Evolutionary conservation across 2,797 vertebrate genomes (phyloP).

Genomic region (Halcyon chelicuti): DNA sequence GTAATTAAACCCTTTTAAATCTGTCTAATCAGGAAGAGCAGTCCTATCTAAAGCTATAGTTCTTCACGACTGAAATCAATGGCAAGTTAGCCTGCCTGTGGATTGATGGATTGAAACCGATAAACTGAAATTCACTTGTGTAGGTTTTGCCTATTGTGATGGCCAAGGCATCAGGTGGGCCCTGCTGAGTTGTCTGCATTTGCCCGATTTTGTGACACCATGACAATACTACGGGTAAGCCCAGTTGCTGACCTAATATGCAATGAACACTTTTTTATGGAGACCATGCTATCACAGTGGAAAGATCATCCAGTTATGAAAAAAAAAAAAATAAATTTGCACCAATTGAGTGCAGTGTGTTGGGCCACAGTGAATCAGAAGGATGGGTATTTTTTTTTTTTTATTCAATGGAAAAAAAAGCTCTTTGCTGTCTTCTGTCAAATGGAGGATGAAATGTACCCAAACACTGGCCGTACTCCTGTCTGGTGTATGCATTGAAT

Average conservation of each 20-base stretch:
- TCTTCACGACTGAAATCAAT: not conserved
- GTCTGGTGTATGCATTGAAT: fast-evolving
- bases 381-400: not conserved
- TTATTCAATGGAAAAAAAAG: not conserved
- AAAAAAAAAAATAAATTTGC: not conserved
- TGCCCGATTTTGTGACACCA: not conserved
- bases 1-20: conserved; percentile 54
- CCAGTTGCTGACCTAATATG: not conserved
- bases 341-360: not conserved
- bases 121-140: not conserved
- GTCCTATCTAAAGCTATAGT: not conserved
- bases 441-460: not conserved
- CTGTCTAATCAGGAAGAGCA: conserved; percentile 28
- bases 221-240: not conserved
- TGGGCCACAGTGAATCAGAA: not conserved
- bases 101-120: not conserved
- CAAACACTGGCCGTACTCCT: not conserved
- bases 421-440: not conserved
- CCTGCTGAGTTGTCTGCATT: not conserved
- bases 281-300: not conserved
- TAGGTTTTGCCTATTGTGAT: not conserved
- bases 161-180: not conserved
- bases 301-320: not conserved
- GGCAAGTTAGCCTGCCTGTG: not conserved
- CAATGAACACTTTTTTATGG: not conserved